These are phyloP conservation scores for Botia kubotai DNA, from an alignment of 2,797 vertebrate genomes.

Conservation along the genomic window DNA sequence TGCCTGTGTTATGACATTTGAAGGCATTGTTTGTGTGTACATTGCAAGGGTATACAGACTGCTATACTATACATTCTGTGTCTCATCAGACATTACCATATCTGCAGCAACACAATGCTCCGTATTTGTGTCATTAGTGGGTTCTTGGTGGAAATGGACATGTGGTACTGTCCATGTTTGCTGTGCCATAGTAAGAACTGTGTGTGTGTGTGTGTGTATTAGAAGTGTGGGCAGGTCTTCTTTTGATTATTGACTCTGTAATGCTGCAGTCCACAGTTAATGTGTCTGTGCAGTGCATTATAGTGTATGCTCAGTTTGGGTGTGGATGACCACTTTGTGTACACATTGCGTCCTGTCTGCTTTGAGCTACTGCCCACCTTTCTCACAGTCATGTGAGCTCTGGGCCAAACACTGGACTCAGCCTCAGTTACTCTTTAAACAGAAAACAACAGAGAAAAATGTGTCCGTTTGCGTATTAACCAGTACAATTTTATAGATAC, in stretches of 20 bases:
- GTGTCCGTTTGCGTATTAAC: neutral
- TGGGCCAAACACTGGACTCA: conserved; percentile 55
- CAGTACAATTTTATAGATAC: neutral
- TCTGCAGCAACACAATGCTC: neutral
- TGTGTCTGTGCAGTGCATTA: conserved; percentile 49
- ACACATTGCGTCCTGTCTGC: conserved; percentile 41
- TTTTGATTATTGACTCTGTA: conserved; percentile 16
- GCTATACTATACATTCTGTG: conserved; percentile 31
- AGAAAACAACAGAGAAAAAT: conserved; percentile 38
- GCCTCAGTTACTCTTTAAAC: conserved; percentile 50
- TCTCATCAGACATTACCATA: neutral
- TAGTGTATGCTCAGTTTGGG: conserved; percentile 50
- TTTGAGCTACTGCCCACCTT: conserved; percentile 17
- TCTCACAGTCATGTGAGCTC: conserved; percentile 52
- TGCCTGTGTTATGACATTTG: conserved; percentile 42
- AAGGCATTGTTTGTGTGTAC: conserved; percentile 42
- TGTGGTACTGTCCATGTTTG: conserved; percentile 20
- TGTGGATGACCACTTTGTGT: conserved; percentile 59
- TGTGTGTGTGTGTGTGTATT: conserved; percentile 60
- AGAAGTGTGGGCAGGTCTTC: conserved; percentile 32
- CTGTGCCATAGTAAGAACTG: conserved; percentile 13
- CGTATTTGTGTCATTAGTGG: conserved; percentile 11
- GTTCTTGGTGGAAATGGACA: neutral
- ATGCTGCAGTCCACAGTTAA: conserved; percentile 43
- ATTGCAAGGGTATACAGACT: conserved; percentile 14